Percentiles rank a stretch among this genome's conserved stretches.
Conservation (phyloP, 2,113 vertebrate species). For the Triplophysa tibetana region DNA sequence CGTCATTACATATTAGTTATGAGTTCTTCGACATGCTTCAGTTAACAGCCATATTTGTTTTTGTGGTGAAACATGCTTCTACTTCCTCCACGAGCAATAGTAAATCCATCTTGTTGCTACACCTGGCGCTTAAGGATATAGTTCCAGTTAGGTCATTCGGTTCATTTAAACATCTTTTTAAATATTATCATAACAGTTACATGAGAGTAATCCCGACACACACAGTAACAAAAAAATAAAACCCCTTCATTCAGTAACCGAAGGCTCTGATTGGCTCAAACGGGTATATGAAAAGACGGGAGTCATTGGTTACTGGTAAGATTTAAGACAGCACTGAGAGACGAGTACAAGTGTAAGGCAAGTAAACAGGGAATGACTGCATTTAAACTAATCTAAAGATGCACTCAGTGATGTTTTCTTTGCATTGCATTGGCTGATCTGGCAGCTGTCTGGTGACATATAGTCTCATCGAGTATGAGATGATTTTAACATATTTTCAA, state of each 20-base stretch:
- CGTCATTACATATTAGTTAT: background rate
- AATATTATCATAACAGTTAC: conserved; percentile 60
- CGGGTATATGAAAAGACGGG: conserved; percentile 9
- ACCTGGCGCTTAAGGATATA: background rate
- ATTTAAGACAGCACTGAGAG: conserved; percentile 52
- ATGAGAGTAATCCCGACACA: conserved; percentile 71
- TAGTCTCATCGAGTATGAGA: too few relatives aligned
- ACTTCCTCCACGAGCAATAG: conserved; percentile 2
- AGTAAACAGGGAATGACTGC: conserved; percentile 36
- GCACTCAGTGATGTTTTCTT: background rate
- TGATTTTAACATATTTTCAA: too few relatives aligned
- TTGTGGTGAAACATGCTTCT: conserved; percentile 22
- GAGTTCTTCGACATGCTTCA: conserved; percentile 16
- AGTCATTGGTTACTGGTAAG: conserved; percentile 49
- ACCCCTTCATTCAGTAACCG: conserved; percentile 8
- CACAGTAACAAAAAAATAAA: conserved; percentile 62
- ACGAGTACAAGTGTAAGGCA: conserved; percentile 58
- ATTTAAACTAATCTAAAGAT: conserved; percentile 35
- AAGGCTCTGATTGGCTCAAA: conserved; percentile 33
- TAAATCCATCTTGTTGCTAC: background rate
- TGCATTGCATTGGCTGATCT: too few relatives aligned
- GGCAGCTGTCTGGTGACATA: too few relatives aligned
- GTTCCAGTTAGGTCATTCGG: background rate
- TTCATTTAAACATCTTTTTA: conserved; percentile 11
- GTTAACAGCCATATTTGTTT: background rate